Evolutionary conservation across 2,888 invertebrate species (phyloP), one percentile per base, ranked within the genome.

Genomic region (Spodoptera littoralis): DNA sequence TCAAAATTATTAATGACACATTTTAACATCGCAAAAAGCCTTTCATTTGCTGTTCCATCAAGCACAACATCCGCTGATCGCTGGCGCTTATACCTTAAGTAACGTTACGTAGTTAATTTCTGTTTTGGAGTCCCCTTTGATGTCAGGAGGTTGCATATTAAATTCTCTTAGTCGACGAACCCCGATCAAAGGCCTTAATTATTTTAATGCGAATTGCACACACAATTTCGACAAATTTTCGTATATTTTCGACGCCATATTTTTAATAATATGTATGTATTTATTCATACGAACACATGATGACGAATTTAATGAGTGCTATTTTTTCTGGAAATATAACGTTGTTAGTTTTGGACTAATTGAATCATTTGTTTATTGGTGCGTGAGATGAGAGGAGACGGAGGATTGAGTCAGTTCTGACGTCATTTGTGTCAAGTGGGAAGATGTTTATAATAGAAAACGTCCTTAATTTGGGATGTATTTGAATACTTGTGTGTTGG

Each of bases 111-210:
- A 85, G 88, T 89, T 88, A 88, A 90, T 90, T 88, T 88, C 85
- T 84, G 87, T 89, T 89, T 82, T 81, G 83, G 84, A 80, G 84
- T 80, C 71, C 79, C 77, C 89, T 91, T 90, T 91, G 91, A 91
- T 84, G 89, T 88, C 77, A 79, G 78, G 77, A 83, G 84, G 87
- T 77, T 87, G 87, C 90, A 90, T 89, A 91, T 91, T 91, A 90
- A 90, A 91, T 90, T 89, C 88, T 88, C 86, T 81, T 84, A 87
- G 84, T 81, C 85, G 83, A 84, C 84, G 81, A 83, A 79, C 75
- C 69, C 75, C 84, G 88, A 90, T 92, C 91, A 91, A 92, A 92
- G 90, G 76, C 74, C 79, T 76, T 83, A 85, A 88, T 90, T 90
- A 88, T 87, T 87, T 84, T 83, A 82, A 84, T 79, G 79, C 52